These are phyloP conservation scores for Sparus aurata DNA, from an alignment of 2,797 vertebrate genomes.

Conservation along the genomic window DNA sequence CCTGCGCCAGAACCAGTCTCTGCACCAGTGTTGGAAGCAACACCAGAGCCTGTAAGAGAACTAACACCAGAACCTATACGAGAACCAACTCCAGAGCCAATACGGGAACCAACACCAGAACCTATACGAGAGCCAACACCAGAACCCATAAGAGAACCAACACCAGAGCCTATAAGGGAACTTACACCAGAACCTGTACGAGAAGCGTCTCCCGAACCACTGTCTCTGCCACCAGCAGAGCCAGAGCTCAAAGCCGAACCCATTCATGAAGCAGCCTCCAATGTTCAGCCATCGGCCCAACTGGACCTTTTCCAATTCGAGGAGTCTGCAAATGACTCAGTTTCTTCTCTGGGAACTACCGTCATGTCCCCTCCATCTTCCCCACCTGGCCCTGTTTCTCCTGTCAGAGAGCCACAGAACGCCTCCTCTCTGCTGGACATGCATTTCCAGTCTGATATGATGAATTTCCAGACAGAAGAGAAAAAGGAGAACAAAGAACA, in stretches of 20 bases:
- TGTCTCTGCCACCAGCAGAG: constrained; percentile 22
- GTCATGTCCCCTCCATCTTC: constrained; percentile 87
- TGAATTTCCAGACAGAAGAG: constrained; percentile 56
- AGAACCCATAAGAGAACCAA: constrained; percentile 7
- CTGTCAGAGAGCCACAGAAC: constrained; percentile 64
- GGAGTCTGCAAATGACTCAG: constrained; percentile 51
- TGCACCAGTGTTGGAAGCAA: neutral
- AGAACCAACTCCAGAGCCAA: constrained; percentile 7
- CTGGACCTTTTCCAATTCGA: constrained; percentile 68
- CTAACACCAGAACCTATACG: constrained; percentile 18
- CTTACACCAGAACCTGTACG: constrained; percentile 26
- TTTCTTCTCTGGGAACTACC: constrained; percentile 81
- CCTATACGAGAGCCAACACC: neutral
- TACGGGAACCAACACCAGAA: neutral
- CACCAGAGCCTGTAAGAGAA: constrained; percentile 38
- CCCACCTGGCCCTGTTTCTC: constrained; percentile 69
- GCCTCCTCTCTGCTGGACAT: constrained; percentile 66
- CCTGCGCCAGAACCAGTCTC: constrained; percentile 14
- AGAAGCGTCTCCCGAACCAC: constrained; percentile 32
- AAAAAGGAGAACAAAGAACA: constrained; percentile 38
- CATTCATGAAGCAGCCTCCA: constrained; percentile 27
- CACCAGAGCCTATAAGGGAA: constrained; percentile 17
- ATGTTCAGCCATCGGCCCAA: constrained; percentile 59
- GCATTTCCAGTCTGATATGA: constrained; percentile 42
- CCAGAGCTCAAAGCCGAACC: constrained; percentile 14